Evolutionary conservation across 2,797 vertebrate species (phyloP).

Genomic region (Emys orbicularis): DNA sequence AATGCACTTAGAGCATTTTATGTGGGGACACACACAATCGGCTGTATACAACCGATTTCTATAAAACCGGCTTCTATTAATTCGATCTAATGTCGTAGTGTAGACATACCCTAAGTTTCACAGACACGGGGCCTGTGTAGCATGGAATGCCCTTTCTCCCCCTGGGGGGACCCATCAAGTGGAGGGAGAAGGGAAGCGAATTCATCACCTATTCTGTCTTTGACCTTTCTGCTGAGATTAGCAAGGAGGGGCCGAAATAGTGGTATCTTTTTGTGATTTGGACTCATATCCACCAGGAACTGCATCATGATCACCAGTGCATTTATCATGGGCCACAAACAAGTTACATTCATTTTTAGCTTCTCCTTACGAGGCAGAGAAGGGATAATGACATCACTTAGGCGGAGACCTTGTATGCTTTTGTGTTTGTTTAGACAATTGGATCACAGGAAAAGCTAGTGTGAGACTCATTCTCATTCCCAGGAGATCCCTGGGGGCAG

Average conservation of each 20-base stretch:
- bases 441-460: conserved; percentile 75
- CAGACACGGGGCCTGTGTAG: neutral
- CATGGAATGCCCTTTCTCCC: neutral
- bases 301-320: neutral
- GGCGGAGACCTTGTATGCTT: conserved; percentile 61
- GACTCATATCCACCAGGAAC: conserved; percentile 24
- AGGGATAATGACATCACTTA: conserved; percentile 67
- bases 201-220: neutral
- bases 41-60: too few species aligned
- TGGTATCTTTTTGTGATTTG: conserved; percentile 11
- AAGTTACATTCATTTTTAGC: conserved; percentile 69
- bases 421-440: conserved; percentile 75
- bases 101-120: too few species aligned
- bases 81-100: too few species aligned
- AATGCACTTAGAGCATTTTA: too few species aligned
- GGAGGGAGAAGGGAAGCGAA: neutral
- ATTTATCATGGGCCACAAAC: conserved; percentile 48
- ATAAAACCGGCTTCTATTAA: too few species aligned
- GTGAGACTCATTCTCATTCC: conserved; percentile 73
- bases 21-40: too few species aligned
- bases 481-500: conserved; percentile 59
- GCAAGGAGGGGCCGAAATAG: neutral
- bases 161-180: neutral
- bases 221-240: neutral
- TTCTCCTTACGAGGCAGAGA: conserved; percentile 54